Evolutionary conservation across 2,113 vertebrate genomes (phyloP).

Genomic region (Chionodraco myersi): DNA sequence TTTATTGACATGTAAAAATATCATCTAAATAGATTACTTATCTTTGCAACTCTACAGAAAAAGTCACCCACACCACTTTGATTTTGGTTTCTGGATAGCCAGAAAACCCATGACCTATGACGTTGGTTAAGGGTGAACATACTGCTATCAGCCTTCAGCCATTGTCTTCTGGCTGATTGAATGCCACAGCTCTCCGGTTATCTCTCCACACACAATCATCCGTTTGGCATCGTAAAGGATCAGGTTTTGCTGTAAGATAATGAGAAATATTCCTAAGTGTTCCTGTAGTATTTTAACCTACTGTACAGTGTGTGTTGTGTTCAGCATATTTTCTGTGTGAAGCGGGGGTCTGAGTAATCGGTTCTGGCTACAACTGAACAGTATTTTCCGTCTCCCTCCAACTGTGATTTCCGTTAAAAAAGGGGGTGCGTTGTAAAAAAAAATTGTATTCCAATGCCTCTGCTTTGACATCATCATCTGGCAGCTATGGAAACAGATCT

Average conservation of each 20-base stretch:
- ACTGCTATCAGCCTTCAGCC: slow-evolving; percentile 39
- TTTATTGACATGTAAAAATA: too few relatives aligned
- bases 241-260: background rate
- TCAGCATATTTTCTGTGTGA: slow-evolving; percentile 38
- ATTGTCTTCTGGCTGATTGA: slow-evolving; percentile 26
- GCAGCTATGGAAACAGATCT: slow-evolving; percentile 74
- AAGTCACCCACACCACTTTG: background rate
- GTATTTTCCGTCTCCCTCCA: slow-evolving; percentile 66
- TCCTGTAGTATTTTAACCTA: slow-evolving; percentile 3
- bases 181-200: background rate
- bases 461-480: slow-evolving; percentile 75
- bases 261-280: slow-evolving; percentile 7
- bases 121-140: slow-evolving; percentile 41
- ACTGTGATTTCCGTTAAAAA: slow-evolving; percentile 54
- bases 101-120: slow-evolving; percentile 42
- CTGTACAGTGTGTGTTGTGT: slow-evolving; percentile 1
- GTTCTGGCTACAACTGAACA: slow-evolving; percentile 49
- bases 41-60: background rate
- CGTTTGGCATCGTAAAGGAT: slow-evolving; percentile 31
- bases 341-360: slow-evolving; percentile 41
- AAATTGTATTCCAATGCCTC: slow-evolving; percentile 51
- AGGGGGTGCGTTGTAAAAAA: slow-evolving; percentile 38
- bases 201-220: slow-evolving; percentile 1
- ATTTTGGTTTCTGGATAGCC: slow-evolving; percentile 22
- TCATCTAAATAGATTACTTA: too few relatives aligned